phyloP scores from a whole-genome alignment of 1,140 invertebrate species.

The Callitettix versicolor region DNA sequence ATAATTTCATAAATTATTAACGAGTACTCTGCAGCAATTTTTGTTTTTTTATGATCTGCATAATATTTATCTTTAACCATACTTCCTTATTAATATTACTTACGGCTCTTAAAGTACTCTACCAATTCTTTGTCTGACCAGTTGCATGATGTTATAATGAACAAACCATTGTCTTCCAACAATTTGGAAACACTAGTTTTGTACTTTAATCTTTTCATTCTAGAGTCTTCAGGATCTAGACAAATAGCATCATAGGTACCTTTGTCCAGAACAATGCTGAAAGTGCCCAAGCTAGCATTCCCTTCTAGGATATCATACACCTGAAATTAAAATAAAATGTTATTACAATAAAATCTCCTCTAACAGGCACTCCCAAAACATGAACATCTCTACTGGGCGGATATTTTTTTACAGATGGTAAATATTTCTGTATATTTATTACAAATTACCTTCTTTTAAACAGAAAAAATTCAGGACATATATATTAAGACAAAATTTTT shows the following conservation, averaged over 20 bases:
- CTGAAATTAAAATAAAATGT: conserved; percentile 29
- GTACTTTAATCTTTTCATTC: conserved; percentile 52
- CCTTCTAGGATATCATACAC: conserved; percentile 43
- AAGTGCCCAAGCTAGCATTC: conserved; percentile 34
- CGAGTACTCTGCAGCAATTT: too few species aligned
- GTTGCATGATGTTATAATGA: conserved; percentile 88
- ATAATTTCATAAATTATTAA: too few species aligned
- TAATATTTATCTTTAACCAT: too few species aligned
- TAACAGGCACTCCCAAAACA: too few species aligned
- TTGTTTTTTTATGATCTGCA: too few species aligned
- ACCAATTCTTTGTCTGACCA: conserved; percentile 80
- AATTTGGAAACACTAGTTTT: conserved; percentile 50
- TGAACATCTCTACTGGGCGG: too few species aligned
- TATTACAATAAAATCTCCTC: too few species aligned
- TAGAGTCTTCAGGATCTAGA: conserved; percentile 56
- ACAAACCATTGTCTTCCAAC: conserved; percentile 48
- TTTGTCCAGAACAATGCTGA: conserved; percentile 70
- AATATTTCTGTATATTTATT: too few species aligned
- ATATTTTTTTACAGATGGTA: too few species aligned
- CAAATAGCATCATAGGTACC: conserved; percentile 90
- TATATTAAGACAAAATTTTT: too few species aligned
- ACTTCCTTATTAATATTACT: conserved; percentile 25
- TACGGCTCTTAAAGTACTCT: conserved; percentile 52
- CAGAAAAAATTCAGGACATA: too few species aligned
- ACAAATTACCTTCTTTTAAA: too few species aligned